Conservation (phyloP, 2,797 vertebrate genomes). For the Oreortyx pictus region DNA sequence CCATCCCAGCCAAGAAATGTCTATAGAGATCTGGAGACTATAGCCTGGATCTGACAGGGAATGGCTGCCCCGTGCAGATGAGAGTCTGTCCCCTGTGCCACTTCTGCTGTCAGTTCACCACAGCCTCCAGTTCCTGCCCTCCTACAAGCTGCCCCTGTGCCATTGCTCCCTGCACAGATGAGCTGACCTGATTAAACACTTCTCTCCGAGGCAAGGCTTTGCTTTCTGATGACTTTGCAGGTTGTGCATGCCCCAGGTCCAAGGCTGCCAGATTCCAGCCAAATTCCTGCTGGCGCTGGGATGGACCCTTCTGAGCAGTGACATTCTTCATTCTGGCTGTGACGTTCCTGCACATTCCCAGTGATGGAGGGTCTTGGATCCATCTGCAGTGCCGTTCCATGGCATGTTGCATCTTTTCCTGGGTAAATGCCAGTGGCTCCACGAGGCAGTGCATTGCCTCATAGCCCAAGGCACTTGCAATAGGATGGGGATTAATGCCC, state of each 20-base stretch:
- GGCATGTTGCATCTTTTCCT: not conserved
- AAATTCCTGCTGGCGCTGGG: not conserved
- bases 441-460: not conserved
- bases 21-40: not conserved
- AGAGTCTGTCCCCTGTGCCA: not conserved
- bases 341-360: not conserved
- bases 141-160: not conserved
- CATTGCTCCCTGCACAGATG: not conserved
- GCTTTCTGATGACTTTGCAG: not conserved
- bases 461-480: not conserved
- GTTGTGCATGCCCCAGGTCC: not conserved
- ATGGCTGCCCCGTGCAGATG: not conserved
- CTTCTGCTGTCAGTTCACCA: not conserved
- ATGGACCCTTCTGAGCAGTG: too few relatives aligned
- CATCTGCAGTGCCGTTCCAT: not conserved
- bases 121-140: not conserved
- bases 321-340: not conserved
- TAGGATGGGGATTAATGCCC: not conserved
- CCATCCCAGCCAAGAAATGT: fast-evolving
- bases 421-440: not conserved
- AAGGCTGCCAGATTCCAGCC: not conserved
- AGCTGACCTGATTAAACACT: not conserved
- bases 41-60: not conserved
- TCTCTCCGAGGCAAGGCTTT: not conserved
- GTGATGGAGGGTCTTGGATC: not conserved